Base-by-base conservation (phyloP, 2,888 invertebrate species). In the Limnephilus auricula region DNA sequence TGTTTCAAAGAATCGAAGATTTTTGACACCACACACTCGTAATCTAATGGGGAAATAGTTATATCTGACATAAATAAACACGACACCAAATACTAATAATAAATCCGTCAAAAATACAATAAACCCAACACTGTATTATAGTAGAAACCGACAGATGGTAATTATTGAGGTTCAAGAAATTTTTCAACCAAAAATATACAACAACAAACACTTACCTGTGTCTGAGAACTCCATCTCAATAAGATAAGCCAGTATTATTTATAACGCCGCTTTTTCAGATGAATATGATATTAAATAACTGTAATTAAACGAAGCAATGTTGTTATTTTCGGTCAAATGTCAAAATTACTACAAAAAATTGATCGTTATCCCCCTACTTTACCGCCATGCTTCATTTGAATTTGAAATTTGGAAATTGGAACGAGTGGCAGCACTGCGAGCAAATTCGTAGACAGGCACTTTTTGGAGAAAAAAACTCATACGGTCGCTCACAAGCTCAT, bases 1-100 rank as follows among this genome's bases (percentile, higher is more conserved):
- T 90, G 40, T n/a, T 89, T 89, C 25, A 89, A n/a, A 50, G 13
- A 40, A 83, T 92, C 90, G 65, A 92, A 92, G 79, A 92, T 90
- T 83, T 92, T 90, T 6, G 90, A 37, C 18, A 91, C 90, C 37
- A 92, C 92, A 80, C 84, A 37, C 25, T 92, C 92, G 32, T 80
- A 92, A 86, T 89, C 92, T 92, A 82, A 65, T 1, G 25, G 25
- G n/a, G 25, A 65, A 65, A 65, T 65, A 65, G 2, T n/a, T 65
- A 18, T 25, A n/a, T 65, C 65, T 65, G 65, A 65, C 25, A 65
- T 65, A 15, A 65, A 65, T 65, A 82, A 37, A 15, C 25, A 25
- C 34, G 13, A 82, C 32, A 2, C 25, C 34, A 82, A 82, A 82
- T 82, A 82, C 10, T 82, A 32, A 34, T 32, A 5, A 82, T 25